Percentiles rank a stretch among this genome's conserved stretches.
Evolutionary conservation across 2,797 vertebrate species (phyloP).

Genomic region (Melanotaenia trifasciata): DNA sequence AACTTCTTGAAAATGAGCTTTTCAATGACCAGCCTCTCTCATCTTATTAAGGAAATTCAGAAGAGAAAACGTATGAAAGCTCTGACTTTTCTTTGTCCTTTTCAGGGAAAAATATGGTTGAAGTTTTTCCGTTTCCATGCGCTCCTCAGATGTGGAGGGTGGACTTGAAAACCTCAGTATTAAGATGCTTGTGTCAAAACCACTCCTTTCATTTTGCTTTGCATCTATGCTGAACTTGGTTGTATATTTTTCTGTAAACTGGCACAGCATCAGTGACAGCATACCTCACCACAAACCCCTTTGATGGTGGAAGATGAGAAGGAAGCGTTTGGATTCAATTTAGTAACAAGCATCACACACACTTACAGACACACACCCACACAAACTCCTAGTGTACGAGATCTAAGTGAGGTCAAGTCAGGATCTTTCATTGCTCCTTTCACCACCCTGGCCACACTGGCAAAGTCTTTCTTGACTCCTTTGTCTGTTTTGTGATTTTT

Average conservation of each 20-base stretch:
- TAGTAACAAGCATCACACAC: conserved; percentile 30
- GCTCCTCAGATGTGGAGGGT: conserved; percentile 75
- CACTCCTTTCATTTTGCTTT: conserved; percentile 53
- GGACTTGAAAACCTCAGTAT: conserved; percentile 67
- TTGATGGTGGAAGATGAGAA: conserved; percentile 56
- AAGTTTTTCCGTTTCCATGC: conserved; percentile 64
- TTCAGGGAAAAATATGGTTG: conserved; percentile 43
- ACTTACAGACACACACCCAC: conserved; percentile 13
- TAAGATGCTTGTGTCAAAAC: conserved; percentile 54
- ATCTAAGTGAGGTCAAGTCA: conserved; percentile 59
- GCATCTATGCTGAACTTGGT: conserved; percentile 41
- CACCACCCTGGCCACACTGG: conserved; percentile 2
- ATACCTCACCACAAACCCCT: conserved; percentile 57
- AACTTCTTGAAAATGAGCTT: conserved; percentile 72
- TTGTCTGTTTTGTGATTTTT: conserved; percentile 26
- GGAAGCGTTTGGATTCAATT: conserved; percentile 57
- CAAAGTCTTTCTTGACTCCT: conserved; percentile 18
- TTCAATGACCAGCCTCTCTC: conserved; percentile 70
- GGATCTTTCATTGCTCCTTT: conserved; percentile 55
- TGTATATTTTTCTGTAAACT: conserved; percentile 56
- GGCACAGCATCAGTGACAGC: conserved; percentile 57
- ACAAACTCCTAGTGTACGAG: conserved; percentile 12
- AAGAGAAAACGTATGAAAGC: conserved; percentile 69
- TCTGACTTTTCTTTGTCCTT: conserved; percentile 76
- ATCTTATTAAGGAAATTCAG: conserved; percentile 81